Evolutionary conservation across 1,140 invertebrate genomes (phyloP), one percentile per base, ranked within the genome.

Genomic region (Plectrocnemia conspersa): DNA sequence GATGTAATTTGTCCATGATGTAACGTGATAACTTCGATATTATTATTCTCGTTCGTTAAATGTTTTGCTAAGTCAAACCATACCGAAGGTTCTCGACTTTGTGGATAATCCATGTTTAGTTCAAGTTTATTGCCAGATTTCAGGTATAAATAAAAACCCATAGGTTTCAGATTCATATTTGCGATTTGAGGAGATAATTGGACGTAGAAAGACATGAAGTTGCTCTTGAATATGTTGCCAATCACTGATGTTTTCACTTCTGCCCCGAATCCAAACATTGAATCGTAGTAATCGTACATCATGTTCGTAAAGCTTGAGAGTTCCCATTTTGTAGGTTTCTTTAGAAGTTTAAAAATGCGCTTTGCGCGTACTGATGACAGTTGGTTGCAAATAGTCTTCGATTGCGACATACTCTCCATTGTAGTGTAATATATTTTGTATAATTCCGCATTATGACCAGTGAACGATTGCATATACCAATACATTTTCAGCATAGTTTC

Each of bases 401-500:
- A 66, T 42, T 67, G 61, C 0, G 67, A 59, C n/a, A 76, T 47
- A 19, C 63, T 61, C 52, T 69, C 61, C n/a, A 76, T 33, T 0
- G 67, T 72, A 1, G 66, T 72, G 32, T 75, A 64, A 54, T 74
- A 68, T 41, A 70, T 74, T 42, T 70, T 70, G 54, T 75, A 76
- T 3, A 77, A 57, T 54, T 74, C 66, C 18, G 66, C 49, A 41
- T 71, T 61, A 5, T 57, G n/a, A n/a, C n/a, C n/a, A n/a, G n/a
- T 62, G 52, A 74, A 71, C 7, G 66, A 41, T 9, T 64, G 52
- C 71, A 77, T 74, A 7, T 68, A 62, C 66, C 67, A 71, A 40
- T 72, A 68, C 6, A 77, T 59, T 32, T 70, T 71, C 55, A 70
- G 63, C 10, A 73, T 40, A 22, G 61, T 56, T 3, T 62, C 50